phyloP scores from a whole-genome alignment of 2,888 invertebrate genomes.

The Brassicogethes aeneus region DNA sequence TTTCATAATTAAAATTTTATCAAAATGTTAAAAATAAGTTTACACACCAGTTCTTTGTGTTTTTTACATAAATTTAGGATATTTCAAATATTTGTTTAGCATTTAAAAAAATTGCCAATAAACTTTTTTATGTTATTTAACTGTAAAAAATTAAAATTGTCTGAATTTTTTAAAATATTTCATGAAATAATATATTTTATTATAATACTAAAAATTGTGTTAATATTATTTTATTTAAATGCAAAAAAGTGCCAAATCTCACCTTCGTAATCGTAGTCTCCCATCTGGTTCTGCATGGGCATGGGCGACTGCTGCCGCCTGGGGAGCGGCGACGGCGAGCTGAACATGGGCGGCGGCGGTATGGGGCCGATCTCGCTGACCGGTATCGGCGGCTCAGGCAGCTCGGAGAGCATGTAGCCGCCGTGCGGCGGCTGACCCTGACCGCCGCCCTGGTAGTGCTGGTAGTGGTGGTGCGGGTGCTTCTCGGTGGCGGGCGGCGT shows the following conservation, averaged over 20 bases:
- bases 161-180: too few species aligned
- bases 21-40: too few species aligned
- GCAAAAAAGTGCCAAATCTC: slow-evolving; percentile 27
- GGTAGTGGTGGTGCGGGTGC: slow-evolving; percentile 29
- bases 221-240: too few species aligned
- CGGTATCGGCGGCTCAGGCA: slow-evolving; percentile 88
- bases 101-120: too few species aligned
- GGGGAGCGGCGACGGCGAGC: slow-evolving; percentile 72
- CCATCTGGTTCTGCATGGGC: slow-evolving; percentile 24
- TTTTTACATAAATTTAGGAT: too few species aligned
- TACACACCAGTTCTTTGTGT: too few species aligned
- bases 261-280: slow-evolving; percentile 60
- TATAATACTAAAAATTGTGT: background rate
- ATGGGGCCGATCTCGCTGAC: slow-evolving; percentile 83
- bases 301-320: slow-evolving; percentile 39
- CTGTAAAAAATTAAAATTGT: too few species aligned
- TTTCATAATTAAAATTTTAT: too few species aligned
- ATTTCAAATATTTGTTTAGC: too few species aligned
- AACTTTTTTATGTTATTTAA: too few species aligned
- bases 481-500: slow-evolving; percentile 40
- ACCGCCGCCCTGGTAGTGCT: slow-evolving; percentile 20
- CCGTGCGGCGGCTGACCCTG: slow-evolving; percentile 9
- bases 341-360: slow-evolving; percentile 88
- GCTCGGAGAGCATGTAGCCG: slow-evolving; percentile 67
- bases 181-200: too few species aligned